Conservation (phyloP, 2,113 vertebrate genomes). For the Lasiurus borealis region DNA sequence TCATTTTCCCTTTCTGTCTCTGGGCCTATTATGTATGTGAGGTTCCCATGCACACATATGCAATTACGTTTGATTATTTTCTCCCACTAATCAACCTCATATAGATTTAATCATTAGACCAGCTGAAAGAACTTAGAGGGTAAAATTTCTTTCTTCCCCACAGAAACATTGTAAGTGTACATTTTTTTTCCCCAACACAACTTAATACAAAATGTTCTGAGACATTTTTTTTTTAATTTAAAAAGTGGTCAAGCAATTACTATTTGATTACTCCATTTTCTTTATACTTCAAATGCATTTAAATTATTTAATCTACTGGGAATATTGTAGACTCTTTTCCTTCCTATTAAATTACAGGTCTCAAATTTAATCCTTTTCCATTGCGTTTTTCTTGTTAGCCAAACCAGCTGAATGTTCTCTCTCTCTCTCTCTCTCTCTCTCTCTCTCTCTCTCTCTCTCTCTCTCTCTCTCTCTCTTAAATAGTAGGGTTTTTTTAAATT, state of each 20-base stretch:
- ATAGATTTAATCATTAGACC: background rate
- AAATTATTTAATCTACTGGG: background rate
- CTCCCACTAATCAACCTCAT: background rate
- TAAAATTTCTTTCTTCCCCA: background rate
- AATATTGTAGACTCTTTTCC: background rate
- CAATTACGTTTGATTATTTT: background rate
- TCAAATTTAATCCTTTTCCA: constrained; percentile 7
- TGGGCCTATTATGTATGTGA: no score
- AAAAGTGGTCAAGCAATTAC: constrained; percentile 29
- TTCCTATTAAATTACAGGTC: background rate
- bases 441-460: no score
- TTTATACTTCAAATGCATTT: constrained; percentile 21
- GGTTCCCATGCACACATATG: background rate
- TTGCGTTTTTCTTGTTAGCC: background rate
- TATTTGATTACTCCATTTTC: background rate
- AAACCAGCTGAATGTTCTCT: background rate
- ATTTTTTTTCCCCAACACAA: background rate
- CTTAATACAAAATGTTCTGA: background rate
- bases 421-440: no score
- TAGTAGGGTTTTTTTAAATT: no score
- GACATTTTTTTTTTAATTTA: constrained; percentile 11
- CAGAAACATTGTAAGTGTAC: background rate
- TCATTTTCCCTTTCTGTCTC: background rate
- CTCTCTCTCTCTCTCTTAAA: no score
- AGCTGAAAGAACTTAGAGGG: background rate